phyloP scores from a whole-genome alignment of 2,888 invertebrate species.

The Lacanobia wlatinum region DNA sequence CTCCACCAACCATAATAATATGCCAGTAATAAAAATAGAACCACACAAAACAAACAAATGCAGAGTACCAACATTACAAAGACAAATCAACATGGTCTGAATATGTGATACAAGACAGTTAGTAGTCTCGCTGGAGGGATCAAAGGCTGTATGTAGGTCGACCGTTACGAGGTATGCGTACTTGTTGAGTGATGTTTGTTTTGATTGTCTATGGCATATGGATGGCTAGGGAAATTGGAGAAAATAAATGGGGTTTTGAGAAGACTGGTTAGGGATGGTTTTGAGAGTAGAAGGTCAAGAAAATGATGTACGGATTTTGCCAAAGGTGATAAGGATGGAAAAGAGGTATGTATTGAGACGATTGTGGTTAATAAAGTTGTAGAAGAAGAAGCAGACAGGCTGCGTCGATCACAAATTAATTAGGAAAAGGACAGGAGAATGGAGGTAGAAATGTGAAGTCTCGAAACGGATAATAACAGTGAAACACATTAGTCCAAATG shows the following conservation, averaged over 20 bases:
- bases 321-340: not conserved
- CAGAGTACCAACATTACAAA: constrained; percentile 31
- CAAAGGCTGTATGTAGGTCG: constrained; percentile 69
- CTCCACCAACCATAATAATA: too few species aligned
- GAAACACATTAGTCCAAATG: too few species aligned
- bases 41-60: constrained; percentile 1
- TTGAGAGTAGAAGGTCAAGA: not conserved
- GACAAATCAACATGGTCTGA: constrained; percentile 56
- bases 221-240: not conserved
- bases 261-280: not conserved
- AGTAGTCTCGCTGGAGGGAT: constrained; percentile 65
- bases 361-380: too few species aligned
- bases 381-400: not conserved
- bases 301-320: not conserved
- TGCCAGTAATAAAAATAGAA: not conserved
- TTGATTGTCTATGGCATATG: constrained; percentile 32
- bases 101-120: constrained; percentile 66
- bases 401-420: too few species aligned
- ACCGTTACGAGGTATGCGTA: constrained; percentile 67
- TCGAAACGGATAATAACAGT: too few species aligned
- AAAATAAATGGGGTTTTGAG: not conserved
- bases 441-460: too few species aligned
- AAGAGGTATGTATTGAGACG: not conserved
- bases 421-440: too few species aligned
- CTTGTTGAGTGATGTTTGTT: constrained; percentile 29